Conservation (phyloP, 2,797 vertebrate genomes). For the Glossophaga mutica region DNA sequence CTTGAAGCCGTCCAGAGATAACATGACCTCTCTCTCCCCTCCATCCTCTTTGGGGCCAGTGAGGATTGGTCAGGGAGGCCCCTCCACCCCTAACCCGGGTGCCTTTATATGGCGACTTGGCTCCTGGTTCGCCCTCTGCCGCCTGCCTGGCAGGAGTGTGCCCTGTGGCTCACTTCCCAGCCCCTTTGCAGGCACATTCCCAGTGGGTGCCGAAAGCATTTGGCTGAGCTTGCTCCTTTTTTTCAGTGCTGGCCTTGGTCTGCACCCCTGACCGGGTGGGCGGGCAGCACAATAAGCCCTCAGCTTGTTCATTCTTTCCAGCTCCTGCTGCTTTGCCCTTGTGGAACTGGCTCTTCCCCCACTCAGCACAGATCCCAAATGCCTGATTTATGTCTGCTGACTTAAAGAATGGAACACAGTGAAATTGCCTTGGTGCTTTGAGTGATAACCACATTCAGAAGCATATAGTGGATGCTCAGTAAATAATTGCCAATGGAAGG, state of each 20-base stretch:
- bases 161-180: constrained; percentile 50
- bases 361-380: background rate
- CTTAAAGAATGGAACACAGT: background rate
- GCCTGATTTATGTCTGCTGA: constrained; percentile 34
- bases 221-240: constrained; percentile 17
- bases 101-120: constrained; percentile 29
- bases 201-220: constrained; percentile 16
- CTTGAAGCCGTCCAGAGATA: background rate
- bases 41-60: background rate
- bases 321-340: constrained; percentile 49
- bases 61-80: background rate
- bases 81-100: constrained; percentile 4
- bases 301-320: constrained; percentile 31
- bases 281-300: background rate
- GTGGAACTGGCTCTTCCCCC: background rate
- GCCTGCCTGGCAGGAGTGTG: constrained; percentile 8
- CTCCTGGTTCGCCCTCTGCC: background rate
- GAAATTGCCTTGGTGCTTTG: background rate
- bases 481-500: background rate
- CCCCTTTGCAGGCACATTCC: constrained; percentile 48
- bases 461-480: background rate
- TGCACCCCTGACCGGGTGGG: constrained; percentile 18
- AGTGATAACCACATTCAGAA: background rate
- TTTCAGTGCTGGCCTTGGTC: constrained; percentile 42
- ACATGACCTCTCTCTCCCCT: background rate